Evolutionary conservation across 2,888 invertebrate genomes (phyloP).

Genomic region (Homarus gammarus): DNA sequence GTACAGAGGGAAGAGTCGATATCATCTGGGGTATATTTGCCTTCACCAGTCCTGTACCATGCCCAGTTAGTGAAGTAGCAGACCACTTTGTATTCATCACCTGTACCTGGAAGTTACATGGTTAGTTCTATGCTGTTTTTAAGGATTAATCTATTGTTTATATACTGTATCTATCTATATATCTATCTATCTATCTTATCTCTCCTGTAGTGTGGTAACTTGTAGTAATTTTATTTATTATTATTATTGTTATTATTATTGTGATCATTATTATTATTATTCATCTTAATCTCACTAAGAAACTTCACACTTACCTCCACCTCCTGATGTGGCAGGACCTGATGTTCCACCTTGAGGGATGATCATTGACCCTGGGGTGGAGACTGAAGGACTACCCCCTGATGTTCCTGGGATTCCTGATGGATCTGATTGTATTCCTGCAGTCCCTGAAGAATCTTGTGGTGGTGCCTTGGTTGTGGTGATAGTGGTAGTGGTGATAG

Average conservation of each 20-base stretch:
- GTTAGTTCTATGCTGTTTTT: no score
- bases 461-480: neutral
- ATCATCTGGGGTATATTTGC: slow-evolving; percentile 89
- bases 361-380: neutral
- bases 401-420: neutral
- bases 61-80: slow-evolving; percentile 97
- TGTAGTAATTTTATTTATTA: no score
- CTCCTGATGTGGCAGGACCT: no score
- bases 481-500: neutral
- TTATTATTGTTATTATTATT: no score
- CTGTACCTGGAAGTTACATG: slow-evolving; percentile 77
- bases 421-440: neutral
- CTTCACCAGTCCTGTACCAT: slow-evolving; percentile 83
- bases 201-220: no score
- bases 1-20: slow-evolving; percentile 92
- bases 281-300: no score
- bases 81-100: slow-evolving; percentile 83
- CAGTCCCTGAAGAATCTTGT: neutral
- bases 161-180: no score
- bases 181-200: no score
- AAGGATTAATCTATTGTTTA: no score
- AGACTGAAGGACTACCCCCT: neutral
- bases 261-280: no score
- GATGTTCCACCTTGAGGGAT: neutral
- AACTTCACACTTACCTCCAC: no score